These are phyloP conservation scores for Nomada fucata DNA, from an alignment of 2,888 invertebrate species.

Conservation along the genomic window DNA sequence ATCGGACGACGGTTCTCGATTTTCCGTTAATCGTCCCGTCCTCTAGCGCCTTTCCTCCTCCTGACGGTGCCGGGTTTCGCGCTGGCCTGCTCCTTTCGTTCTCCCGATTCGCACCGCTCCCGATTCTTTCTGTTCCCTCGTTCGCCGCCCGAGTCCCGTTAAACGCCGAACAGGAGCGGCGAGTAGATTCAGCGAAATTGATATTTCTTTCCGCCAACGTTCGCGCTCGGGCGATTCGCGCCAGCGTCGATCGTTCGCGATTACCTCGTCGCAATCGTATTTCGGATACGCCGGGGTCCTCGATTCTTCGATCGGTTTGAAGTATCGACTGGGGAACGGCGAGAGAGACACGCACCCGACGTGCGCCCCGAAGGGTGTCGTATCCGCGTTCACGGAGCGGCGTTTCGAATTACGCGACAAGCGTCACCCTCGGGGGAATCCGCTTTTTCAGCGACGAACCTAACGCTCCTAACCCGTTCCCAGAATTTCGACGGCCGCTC, in stretches of 20 bases:
- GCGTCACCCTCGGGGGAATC: conserved; percentile 38
- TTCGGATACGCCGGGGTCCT: too few species aligned
- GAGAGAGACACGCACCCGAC: too few species aligned
- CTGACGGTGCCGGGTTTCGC: not conserved
- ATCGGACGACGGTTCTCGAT: conserved; percentile 13
- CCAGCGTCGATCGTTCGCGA: too few species aligned
- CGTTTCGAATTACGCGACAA: conserved; percentile 48
- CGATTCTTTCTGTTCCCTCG: not conserved
- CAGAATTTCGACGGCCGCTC: conserved; percentile 50
- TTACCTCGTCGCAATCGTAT: too few species aligned
- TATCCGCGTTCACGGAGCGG: conserved; percentile 33
- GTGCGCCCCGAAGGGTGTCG: conserved; percentile 1
- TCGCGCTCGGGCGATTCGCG: too few species aligned
- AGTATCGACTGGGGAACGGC: not conserved
- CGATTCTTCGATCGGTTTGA: not conserved
- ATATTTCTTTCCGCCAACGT: too few species aligned
- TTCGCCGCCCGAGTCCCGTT: not conserved
- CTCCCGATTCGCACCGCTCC: conserved; percentile 6
- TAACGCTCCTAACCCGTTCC: conserved; percentile 51
- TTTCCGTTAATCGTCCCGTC: not conserved
- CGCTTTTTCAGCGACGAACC: conserved; percentile 44
- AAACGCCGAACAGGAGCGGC: not conserved
- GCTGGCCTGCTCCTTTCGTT: conserved; percentile 19
- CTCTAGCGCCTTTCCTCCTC: not conserved
- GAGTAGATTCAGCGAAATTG: not conserved